phyloP scores from a whole-genome alignment of 64 coral and sea anemone species.

The Porites lutea region DNA sequence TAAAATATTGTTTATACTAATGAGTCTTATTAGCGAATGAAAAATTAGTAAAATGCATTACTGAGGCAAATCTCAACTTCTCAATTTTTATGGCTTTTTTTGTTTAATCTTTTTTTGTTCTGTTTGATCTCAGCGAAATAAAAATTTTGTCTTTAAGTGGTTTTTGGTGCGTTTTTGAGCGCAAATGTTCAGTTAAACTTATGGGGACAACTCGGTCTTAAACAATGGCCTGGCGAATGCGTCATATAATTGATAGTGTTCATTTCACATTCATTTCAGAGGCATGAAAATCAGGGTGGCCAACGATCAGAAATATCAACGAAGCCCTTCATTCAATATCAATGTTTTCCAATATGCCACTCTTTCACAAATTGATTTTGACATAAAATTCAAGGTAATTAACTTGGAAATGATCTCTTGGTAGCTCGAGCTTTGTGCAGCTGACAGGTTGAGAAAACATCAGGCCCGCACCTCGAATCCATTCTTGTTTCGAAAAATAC shows the following conservation, averaged over 20 bases:
- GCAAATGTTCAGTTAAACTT: neutral
- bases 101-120: neutral
- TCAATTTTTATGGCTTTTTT: neutral
- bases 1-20: neutral
- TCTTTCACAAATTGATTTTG: conserved; percentile 36
- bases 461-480: neutral
- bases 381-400: conserved; percentile 60
- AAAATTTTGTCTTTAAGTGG: neutral
- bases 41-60: neutral
- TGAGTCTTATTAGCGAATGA: conserved; percentile 5
- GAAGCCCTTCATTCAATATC: conserved; percentile 11
- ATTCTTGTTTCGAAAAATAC: conserved; percentile 14
- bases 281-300: neutral
- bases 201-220: neutral
- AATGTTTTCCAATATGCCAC: conserved; percentile 28
- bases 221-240: neutral
- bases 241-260: neutral
- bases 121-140: neutral
- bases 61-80: neutral
- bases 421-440: conserved; percentile 13
- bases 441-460: conserved; percentile 49
- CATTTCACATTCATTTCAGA: neutral
- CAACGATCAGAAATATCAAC: neutral
- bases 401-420: conserved; percentile 21
- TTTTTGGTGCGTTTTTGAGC: neutral